Percentiles rank a stretch among this genome's conserved stretches.
phyloP scores from a whole-genome alignment of 1,140 invertebrate species.

The Zelostemma sp. region DNA sequence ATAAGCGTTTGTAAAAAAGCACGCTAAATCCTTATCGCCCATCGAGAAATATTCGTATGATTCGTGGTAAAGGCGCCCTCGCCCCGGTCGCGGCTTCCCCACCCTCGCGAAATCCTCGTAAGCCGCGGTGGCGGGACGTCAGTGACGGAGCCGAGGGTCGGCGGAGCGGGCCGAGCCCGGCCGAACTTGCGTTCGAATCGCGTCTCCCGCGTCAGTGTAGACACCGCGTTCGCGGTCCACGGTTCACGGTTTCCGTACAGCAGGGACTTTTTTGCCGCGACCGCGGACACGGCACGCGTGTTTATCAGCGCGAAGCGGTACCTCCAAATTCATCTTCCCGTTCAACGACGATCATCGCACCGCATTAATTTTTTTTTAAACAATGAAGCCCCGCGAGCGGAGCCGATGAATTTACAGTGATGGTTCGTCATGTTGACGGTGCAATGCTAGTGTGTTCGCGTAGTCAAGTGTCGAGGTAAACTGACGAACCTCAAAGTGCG shows the following conservation, averaged over 20 bases:
- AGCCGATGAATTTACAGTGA: too few relatives aligned
- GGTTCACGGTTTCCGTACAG: conserved; percentile 67
- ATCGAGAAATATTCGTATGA: conserved; percentile 5
- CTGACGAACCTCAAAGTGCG: not conserved
- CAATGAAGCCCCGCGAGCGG: not conserved
- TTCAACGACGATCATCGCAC: not conserved
- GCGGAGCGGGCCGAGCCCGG: conserved; percentile 56
- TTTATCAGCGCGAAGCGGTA: conserved; percentile 24
- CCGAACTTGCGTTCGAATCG: conserved; percentile 68
- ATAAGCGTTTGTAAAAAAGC: too few relatives aligned
- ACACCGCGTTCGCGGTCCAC: conserved; percentile 71
- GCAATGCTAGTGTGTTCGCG: too few relatives aligned
- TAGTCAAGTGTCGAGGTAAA: not conserved
- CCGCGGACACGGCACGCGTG: conserved; percentile 33
- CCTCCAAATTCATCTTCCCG: conserved; percentile 1
- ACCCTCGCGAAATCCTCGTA: conserved; percentile 3
- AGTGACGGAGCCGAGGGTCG: conserved; percentile 48
- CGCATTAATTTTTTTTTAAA: not conserved
- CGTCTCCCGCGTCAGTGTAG: conserved; percentile 69
- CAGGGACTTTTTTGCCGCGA: conserved; percentile 38
- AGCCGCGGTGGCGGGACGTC: conserved; percentile 48
- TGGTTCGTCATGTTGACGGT: too few relatives aligned
- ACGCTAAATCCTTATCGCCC: conserved; percentile 15
- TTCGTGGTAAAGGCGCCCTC: not conserved
- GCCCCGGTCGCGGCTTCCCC: not conserved